Base-by-base conservation (phyloP, 2,113 vertebrate species). In the Poicephalus meyeri region DNA sequence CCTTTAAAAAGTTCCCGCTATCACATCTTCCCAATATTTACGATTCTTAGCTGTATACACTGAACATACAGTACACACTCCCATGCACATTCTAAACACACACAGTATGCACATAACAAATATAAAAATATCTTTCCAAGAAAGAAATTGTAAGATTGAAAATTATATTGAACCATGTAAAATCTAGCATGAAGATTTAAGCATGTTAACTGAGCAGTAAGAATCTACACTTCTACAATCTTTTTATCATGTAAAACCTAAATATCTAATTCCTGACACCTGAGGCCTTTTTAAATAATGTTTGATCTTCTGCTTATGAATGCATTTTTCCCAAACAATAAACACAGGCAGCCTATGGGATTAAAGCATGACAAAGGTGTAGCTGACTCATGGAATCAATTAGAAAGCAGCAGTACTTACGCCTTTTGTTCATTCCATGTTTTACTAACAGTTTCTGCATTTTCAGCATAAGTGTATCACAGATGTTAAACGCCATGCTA, bases 371-470 rank as follows among this genome's bases (percentile, higher is more conserved):
- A 97, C 96, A 98, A 97, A 98, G 88, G 87, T 97, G 95, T 69
- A 96, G 97, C 97, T 98, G 97, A 97, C 98, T 98, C 97, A 97
- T 68, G 97, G 98, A 98, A 97, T 97, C 97, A 98, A 98, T 98
- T 98, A 98, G 85, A 97, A 96, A 97, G 93, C 93, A 97, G 88
- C 84, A 88, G 89, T 84, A 94, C 96, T 95, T 95, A 78, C 7
- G 88, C 76, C 91, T 96, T 95, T 97, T 96, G 89, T 95, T 92
- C 92, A 86, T 76, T 44, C 71, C 65, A 6, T 79, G 84, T 94
- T 97, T 94, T 65, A 91, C 88, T 58, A 88, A 91, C 82, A 79
- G 91, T 95, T 97, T 95, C 89, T 96, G 91, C 78, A 80, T 80
- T 89, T 78, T 95, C 93, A 92, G 86, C 96, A 26, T 56, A 80